Conservation (phyloP, 1,140 invertebrate genomes). For the Drosophila navojoa region DNA sequence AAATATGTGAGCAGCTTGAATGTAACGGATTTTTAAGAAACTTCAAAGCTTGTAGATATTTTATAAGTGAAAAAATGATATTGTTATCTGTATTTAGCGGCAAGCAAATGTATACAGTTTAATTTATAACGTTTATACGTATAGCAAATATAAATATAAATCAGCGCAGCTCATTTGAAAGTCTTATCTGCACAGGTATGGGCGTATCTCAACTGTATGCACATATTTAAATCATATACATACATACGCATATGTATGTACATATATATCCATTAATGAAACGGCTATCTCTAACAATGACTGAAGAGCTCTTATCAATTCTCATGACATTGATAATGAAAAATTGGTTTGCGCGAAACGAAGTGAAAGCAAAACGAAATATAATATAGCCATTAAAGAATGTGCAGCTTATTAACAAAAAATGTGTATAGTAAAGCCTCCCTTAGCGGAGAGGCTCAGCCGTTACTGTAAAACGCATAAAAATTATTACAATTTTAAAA, state of each 20-base stretch:
- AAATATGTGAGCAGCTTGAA: no score
- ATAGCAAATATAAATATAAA: conserved; percentile 48
- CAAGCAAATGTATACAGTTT: no score
- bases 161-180: conserved; percentile 36
- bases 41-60: no score
- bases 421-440: background rate
- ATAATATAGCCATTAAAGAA: conserved; percentile 6
- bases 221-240: conserved; percentile 3
- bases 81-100: no score
- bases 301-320: conserved; percentile 48
- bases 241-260: conserved; percentile 11
- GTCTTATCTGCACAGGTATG: conserved; percentile 26
- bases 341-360: conserved; percentile 15
- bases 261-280: conserved; percentile 58
- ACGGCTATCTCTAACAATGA: conserved; percentile 16
- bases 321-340: conserved; percentile 77
- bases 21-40: no score
- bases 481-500: no score
- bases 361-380: conserved; percentile 1
- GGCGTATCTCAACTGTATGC: no score
- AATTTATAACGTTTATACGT: no score
- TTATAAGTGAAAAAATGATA: no score
- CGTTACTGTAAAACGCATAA: no score
- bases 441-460: no score
- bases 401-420: conserved; percentile 3